These are phyloP conservation scores for Conchocele bisecta DNA, from an alignment of 2,888 invertebrate species.

Conservation along the genomic window DNA sequence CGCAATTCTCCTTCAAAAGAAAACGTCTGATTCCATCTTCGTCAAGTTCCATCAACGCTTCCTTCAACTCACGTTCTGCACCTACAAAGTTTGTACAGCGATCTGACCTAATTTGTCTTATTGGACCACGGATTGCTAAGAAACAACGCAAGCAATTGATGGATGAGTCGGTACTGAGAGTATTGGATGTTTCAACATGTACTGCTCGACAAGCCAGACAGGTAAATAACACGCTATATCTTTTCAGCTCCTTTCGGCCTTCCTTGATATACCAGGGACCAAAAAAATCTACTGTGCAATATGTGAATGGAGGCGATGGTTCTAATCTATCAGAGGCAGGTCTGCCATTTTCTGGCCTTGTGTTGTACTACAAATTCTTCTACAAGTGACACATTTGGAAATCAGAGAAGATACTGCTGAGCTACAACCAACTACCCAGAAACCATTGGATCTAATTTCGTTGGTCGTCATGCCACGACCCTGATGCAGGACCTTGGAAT, in stretches of 20 bases:
- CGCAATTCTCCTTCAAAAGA: slow-evolving; percentile 5
- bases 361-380: slow-evolving; percentile 50
- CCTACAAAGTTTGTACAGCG: slow-evolving; percentile 67
- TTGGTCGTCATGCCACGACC: slow-evolving; percentile 56
- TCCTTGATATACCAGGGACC: slow-evolving; percentile 74
- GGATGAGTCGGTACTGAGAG: slow-evolving; percentile 56
- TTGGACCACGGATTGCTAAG: slow-evolving; percentile 57
- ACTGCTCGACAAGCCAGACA: slow-evolving; percentile 74
- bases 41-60: slow-evolving; percentile 2
- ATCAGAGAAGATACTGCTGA: slow-evolving; percentile 57
- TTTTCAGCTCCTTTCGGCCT: slow-evolving; percentile 68
- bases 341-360: slow-evolving; percentile 74
- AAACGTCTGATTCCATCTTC: slow-evolving; percentile 1
- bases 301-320: slow-evolving; percentile 68
- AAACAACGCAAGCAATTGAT: slow-evolving; percentile 57
- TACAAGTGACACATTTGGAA: slow-evolving; percentile 71
- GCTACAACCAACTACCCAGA: slow-evolving; percentile 72
- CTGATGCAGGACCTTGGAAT: slow-evolving; percentile 44
- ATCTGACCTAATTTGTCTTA: slow-evolving; percentile 56
- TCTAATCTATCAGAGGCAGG: slow-evolving; percentile 73
- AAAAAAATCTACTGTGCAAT: slow-evolving; percentile 76
- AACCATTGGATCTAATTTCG: slow-evolving; percentile 55
- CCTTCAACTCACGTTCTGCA: slow-evolving; percentile 43
- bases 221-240: slow-evolving; percentile 75
- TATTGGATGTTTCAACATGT: slow-evolving; percentile 66